Conservation (phyloP, 1,140 invertebrate species). For the Sitobion miscanthi region DNA sequence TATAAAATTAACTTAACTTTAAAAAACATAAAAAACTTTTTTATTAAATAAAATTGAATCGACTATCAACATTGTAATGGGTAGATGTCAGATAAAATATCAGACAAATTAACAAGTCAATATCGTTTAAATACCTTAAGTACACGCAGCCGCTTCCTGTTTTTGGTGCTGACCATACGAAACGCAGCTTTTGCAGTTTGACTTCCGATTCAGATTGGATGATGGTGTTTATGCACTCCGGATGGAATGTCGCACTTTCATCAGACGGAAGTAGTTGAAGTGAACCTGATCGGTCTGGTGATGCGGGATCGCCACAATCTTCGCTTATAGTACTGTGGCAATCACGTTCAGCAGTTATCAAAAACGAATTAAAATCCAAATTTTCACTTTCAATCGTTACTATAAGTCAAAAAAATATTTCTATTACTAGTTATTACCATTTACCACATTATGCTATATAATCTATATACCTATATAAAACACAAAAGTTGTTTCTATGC, state of each 20-base stretch:
- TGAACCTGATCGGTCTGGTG: constrained; percentile 66
- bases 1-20: background rate
- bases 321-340: constrained; percentile 62
- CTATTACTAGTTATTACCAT: background rate
- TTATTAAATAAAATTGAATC: background rate
- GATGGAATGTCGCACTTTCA: constrained; percentile 73
- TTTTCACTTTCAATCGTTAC: constrained; percentile 35
- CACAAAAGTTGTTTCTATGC: too few relatives aligned
- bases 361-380: constrained; percentile 23
- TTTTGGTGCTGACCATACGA: constrained; percentile 79
- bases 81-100: background rate
- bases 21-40: background rate
- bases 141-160: constrained; percentile 77
- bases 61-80: background rate
- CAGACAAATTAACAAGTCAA: background rate
- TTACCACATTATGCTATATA: background rate
- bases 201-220: constrained; percentile 72
- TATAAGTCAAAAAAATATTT: background rate
- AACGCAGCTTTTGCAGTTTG: constrained; percentile 74
- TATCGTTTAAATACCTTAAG: constrained; percentile 65
- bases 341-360: constrained; percentile 59
- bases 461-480: too few relatives aligned
- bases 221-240: constrained; percentile 74
- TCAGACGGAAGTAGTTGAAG: constrained; percentile 77
- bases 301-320: background rate